Base-by-base conservation (phyloP, 37 sponge, comb jelly and placozoan species). In the Halisarca cf. caerulea region DNA sequence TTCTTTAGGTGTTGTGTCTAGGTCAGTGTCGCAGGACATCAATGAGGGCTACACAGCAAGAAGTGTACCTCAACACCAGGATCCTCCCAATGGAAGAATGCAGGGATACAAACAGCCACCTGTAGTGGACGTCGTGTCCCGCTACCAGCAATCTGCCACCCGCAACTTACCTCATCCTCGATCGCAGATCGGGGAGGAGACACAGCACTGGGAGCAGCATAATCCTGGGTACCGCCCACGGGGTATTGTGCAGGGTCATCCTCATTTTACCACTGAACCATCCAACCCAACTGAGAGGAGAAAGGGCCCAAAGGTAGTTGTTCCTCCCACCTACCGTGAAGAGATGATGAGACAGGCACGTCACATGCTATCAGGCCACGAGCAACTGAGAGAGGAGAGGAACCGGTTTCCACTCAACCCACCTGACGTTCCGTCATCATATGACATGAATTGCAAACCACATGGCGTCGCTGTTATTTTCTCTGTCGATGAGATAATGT, bases 391-490 rank as follows among this genome's bases (percentile, higher is more conserved):
- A 14, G 42, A 74, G 21, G 77, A 74, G 3, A 33, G 77, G 3
- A 74, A 74, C 23, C 77, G 42, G 1, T 74, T 74, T 15, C 77
- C 77, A 37, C 45, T 3, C 42, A 23, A 39, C 44, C 77, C 77
- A 36, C 42, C 45, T 25, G 25, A 15, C 17, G 1, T 21, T 0
- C 25, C 69, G 3, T 3, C 77, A 25, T 24, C 43, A 2, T 74
- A 74, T 74, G 42, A 18, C 17, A 74, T 74, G 77, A 74, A 40
- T 25, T n/a, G 77, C 44, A 74, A 41, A 6, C 77, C 77, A 33
- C 77, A 74, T 74, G 77, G 77, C 40, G 0, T 23, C 9, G 77
- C 77, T 41, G 77, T 74, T 44, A 74, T 74, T 44, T 25, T 74
- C 14, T 0, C 23, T 17, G 36, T 43, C 2, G 77, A 74, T 20